These are phyloP conservation scores for Mionectes olivaceus DNA, from an alignment of 2,797 vertebrate genomes.

Conservation along the genomic window DNA sequence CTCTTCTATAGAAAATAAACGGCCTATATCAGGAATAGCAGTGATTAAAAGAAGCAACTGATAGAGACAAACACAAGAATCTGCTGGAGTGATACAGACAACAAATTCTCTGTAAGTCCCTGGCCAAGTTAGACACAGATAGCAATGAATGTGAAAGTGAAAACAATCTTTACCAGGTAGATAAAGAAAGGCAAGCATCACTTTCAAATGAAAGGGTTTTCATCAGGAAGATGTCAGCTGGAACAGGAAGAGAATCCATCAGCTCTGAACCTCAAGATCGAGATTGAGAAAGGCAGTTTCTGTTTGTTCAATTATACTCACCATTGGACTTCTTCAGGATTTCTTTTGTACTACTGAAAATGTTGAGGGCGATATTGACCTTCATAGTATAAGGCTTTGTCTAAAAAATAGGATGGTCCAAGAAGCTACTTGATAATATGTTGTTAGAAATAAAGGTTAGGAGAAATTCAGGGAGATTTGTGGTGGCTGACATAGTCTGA, in stretches of 20 bases:
- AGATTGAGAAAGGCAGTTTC: conserved; percentile 18
- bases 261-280: not conserved
- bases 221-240: conserved; percentile 40
- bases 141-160: not conserved
- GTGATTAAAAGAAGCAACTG: conserved; percentile 35
- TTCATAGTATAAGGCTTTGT: not conserved
- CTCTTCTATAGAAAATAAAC: not conserved
- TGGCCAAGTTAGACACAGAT: not conserved
- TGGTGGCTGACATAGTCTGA: not conserved
- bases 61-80: not conserved
- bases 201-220: conserved; percentile 49
- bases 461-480: not conserved
- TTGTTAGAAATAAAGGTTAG: not conserved
- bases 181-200: not conserved
- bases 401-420: not conserved
- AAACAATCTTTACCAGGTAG: conserved; percentile 3
- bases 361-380: not conserved
- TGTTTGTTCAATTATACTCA: conserved; percentile 56
- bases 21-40: not conserved
- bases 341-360: conserved; percentile 34
- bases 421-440: not conserved
- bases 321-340: not conserved
- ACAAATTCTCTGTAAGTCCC: not conserved
- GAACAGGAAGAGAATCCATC: conserved; percentile 51
- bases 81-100: not conserved